These are phyloP conservation scores for Brachionus koreanus DNA, from an alignment of 1,140 invertebrate genomes.

Conservation along the genomic window DNA sequence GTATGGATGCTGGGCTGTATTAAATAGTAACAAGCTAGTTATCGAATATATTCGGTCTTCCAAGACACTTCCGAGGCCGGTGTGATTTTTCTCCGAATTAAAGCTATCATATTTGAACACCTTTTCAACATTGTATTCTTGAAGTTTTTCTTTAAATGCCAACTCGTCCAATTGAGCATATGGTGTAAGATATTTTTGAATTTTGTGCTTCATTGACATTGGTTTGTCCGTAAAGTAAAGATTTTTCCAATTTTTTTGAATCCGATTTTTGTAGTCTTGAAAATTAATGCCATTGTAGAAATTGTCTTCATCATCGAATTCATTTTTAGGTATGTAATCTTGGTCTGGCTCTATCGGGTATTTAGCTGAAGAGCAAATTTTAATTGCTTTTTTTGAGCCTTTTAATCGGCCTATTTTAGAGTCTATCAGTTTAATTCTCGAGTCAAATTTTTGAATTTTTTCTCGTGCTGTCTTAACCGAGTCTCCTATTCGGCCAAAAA, in stretches of 20 bases:
- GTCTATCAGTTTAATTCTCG: slow-evolving; percentile 13
- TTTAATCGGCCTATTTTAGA: slow-evolving; percentile 20
- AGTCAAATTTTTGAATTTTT: slow-evolving; percentile 31
- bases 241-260: slow-evolving; percentile 41
- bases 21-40: slow-evolving; percentile 26
- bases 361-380: slow-evolving; percentile 24
- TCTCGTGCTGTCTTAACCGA: slow-evolving; percentile 1
- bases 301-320: slow-evolving; percentile 18
- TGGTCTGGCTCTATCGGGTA: slow-evolving; percentile 1
- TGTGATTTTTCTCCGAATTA: neutral
- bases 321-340: slow-evolving; percentile 18
- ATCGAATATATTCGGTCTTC: slow-evolving; percentile 12
- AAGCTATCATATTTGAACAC: slow-evolving; percentile 7
- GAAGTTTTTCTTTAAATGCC: slow-evolving; percentile 33
- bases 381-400: slow-evolving; percentile 37
- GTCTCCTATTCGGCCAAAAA: neutral
- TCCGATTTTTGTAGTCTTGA: neutral
- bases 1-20: slow-evolving; percentile 42
- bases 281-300: slow-evolving; percentile 1
- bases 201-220: neutral
- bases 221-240: neutral
- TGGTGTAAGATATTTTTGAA: slow-evolving; percentile 31
- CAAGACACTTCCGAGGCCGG: slow-evolving; percentile 15
- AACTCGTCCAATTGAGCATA: slow-evolving; percentile 37
- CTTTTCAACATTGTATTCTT: slow-evolving; percentile 9